phyloP scores from a whole-genome alignment of 2,888 invertebrate genomes.

The Parapristionchus giblindavisi region DNA sequence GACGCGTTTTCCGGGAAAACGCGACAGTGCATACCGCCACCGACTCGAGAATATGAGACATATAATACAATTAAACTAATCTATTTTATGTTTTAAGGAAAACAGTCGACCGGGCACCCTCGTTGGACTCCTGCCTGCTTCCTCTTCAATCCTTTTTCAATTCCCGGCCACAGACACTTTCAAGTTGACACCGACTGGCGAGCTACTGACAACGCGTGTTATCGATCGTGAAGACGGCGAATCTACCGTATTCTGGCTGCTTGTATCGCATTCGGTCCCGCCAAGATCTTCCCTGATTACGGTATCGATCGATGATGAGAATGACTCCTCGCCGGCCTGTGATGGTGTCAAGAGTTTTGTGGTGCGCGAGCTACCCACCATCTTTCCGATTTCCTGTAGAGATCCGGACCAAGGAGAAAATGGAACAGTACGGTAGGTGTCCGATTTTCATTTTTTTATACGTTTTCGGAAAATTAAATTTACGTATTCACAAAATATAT shows the following conservation, averaged over 20 bases:
- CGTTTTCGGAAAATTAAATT: neutral
- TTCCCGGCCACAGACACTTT: conserved; percentile 1
- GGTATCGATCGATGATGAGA: conserved; percentile 34
- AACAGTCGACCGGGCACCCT: conserved; percentile 6
- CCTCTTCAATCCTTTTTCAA: conserved; percentile 28
- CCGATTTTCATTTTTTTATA: conserved; percentile 3
- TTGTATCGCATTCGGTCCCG: conserved; percentile 33
- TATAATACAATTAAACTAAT: neutral
- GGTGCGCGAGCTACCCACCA: conserved; percentile 24
- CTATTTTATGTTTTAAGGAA: conserved; percentile 7
- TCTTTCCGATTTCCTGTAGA: conserved; percentile 28
- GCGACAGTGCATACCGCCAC: too few relatives aligned
- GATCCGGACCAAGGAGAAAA: conserved; percentile 25
- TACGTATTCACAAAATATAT: neutral
- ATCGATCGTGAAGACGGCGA: conserved; percentile 29
- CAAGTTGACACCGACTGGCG: neutral
- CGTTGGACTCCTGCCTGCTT: conserved; percentile 8
- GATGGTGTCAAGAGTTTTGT: conserved; percentile 31
- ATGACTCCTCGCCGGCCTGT: conserved; percentile 22
- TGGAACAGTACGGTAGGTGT: conserved; percentile 30
- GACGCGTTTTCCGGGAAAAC: too few relatives aligned
- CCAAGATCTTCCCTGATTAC: conserved; percentile 37
- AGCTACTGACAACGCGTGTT: conserved; percentile 2
- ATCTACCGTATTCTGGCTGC: conserved; percentile 9
- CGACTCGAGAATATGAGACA: too few relatives aligned